phyloP scores from a whole-genome alignment of 2,113 vertebrate species.

The Rhipidura dahli region DNA sequence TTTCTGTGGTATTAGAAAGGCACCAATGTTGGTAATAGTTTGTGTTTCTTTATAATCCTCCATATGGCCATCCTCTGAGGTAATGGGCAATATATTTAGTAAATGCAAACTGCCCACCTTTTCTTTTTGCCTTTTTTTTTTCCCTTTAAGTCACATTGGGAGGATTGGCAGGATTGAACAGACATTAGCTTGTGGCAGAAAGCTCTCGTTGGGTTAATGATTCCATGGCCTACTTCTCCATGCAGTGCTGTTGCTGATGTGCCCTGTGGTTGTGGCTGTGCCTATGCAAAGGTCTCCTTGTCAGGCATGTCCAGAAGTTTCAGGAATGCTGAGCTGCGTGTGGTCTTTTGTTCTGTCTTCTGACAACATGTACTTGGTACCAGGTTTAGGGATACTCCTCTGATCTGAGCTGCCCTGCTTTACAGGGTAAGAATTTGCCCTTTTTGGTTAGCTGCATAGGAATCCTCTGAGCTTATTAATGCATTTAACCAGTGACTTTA shows the following conservation, averaged over 20 bases:
- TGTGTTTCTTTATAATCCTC: background rate
- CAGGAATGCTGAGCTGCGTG: rapidly evolving
- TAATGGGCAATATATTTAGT: background rate
- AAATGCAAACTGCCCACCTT: background rate
- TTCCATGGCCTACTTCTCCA: background rate
- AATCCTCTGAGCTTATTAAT: background rate
- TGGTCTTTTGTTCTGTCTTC: constrained; percentile 2
- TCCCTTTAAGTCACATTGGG: background rate
- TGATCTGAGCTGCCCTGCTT: background rate
- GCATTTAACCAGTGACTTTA: background rate
- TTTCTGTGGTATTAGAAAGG: background rate
- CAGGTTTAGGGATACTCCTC: background rate
- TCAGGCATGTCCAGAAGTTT: background rate
- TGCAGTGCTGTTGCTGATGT: background rate
- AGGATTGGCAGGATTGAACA: background rate
- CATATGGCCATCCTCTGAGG: background rate
- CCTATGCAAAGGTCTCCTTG: background rate
- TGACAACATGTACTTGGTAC: background rate
- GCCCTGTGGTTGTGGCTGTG: background rate
- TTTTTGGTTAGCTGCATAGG: background rate
- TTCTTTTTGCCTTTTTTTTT: background rate
- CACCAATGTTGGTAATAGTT: background rate
- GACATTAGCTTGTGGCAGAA: background rate
- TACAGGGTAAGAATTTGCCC: background rate
- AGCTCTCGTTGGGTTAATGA: background rate